Percentiles rank a stretch among this genome's conserved stretches.
These are phyloP conservation scores for Peromyscus maniculatus DNA, from an alignment of 2,113 vertebrate species.

Conservation along the genomic window DNA sequence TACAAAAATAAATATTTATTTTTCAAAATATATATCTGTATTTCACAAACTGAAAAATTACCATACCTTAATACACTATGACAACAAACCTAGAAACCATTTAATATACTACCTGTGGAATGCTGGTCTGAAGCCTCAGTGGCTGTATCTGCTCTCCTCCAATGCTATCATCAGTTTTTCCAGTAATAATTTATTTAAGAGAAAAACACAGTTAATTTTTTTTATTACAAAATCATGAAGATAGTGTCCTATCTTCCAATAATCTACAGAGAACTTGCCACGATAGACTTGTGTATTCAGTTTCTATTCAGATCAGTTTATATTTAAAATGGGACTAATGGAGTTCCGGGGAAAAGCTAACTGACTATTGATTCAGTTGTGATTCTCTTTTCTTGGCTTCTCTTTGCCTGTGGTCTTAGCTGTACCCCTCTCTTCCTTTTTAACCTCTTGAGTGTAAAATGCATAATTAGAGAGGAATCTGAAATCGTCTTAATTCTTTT, in stretches of 20 bases:
- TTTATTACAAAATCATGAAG: slow-evolving; percentile 38
- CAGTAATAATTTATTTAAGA: background rate
- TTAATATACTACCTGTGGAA: background rate
- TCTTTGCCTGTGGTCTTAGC: slow-evolving; percentile 20
- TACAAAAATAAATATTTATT: background rate
- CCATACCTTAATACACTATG: background rate
- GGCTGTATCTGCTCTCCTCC: background rate
- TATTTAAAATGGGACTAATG: slow-evolving; percentile 45
- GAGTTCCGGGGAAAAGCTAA: slow-evolving; percentile 23
- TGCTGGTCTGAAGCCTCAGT: background rate
- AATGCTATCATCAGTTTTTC: background rate
- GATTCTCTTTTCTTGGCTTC: slow-evolving; percentile 41
- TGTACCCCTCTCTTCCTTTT: background rate
- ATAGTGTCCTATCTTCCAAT: background rate
- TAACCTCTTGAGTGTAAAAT: slow-evolving; percentile 53
- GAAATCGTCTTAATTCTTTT: slow-evolving; percentile 63
- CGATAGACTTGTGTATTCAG: background rate
- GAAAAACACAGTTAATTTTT: background rate
- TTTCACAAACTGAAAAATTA: background rate
- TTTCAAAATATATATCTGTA: background rate
- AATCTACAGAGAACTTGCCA: background rate
- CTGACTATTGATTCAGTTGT: background rate
- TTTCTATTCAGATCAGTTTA: slow-evolving; percentile 32
- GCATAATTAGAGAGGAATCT: slow-evolving; percentile 52
- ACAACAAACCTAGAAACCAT: background rate